These are phyloP conservation scores for Calameuta filiformis DNA, from an alignment of 2,888 invertebrate genomes.

Conservation along the genomic window DNA sequence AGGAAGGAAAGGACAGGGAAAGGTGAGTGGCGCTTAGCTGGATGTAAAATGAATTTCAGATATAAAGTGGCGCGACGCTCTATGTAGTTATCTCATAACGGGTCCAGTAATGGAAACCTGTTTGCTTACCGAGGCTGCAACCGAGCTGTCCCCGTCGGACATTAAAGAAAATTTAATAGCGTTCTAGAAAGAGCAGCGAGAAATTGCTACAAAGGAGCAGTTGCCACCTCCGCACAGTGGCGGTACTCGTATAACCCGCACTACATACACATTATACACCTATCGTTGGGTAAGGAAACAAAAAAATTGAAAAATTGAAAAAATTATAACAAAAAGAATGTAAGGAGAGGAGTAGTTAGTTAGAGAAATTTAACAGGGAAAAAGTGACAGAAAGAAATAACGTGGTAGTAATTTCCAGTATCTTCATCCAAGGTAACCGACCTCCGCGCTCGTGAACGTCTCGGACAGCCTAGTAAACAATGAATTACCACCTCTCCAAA, in stretches of 20 bases:
- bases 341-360: not conserved
- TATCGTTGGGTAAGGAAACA: not conserved
- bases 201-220: not conserved
- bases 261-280: not conserved
- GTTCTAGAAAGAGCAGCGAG: not conserved
- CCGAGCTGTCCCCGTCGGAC: not conserved
- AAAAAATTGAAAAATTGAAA: not conserved
- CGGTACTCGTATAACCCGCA: not conserved
- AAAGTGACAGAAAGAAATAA: not conserved
- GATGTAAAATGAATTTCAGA: not conserved
- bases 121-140: not conserved
- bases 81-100: not conserved
- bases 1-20: not conserved
- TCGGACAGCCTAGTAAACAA: slow-evolving; percentile 8
- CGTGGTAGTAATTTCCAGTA: slow-evolving; percentile 1
- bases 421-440: not conserved
- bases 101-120: not conserved
- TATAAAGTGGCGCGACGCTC: not conserved
- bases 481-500: not conserved
- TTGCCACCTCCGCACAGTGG: not conserved
- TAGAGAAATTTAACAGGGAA: not conserved
- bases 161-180: not conserved
- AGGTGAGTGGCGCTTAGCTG: not conserved
- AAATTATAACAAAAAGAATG: not conserved
- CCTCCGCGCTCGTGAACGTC: not conserved